These are phyloP conservation scores for Montipora cactus DNA, from an alignment of 64 coral and sea anemone genomes.

Conservation along the genomic window DNA sequence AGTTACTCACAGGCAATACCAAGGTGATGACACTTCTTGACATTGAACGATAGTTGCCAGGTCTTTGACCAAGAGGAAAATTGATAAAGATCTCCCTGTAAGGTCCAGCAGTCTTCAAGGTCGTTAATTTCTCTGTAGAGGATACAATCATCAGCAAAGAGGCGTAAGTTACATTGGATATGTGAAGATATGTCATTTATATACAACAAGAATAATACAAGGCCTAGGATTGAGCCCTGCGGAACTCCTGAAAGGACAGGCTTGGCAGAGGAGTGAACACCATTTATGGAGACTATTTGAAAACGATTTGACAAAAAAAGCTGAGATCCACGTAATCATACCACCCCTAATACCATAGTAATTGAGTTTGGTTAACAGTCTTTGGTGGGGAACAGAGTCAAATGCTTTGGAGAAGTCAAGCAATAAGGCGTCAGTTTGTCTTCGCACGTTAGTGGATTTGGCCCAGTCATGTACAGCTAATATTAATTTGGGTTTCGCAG, in stretches of 20 bases:
- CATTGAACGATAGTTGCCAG: too few species aligned
- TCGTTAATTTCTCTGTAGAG: too few species aligned
- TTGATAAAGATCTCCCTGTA: too few species aligned
- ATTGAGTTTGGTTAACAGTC: background rate
- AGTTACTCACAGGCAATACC: too few species aligned
- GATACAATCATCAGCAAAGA: too few species aligned
- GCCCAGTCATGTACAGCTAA: constrained; percentile 29
- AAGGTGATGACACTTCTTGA: too few species aligned
- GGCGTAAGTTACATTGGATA: too few species aligned
- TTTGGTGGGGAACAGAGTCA: constrained; percentile 10
- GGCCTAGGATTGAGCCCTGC: too few species aligned
- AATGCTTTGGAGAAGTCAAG: constrained; percentile 29
- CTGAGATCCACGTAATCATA: background rate
- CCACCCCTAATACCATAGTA: background rate
- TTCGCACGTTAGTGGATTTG: background rate
- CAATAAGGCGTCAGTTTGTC: background rate
- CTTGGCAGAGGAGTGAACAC: background rate
- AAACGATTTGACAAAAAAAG: background rate
- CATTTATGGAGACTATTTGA: constrained; percentile 3
- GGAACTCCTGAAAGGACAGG: background rate
- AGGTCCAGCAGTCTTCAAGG: too few species aligned
- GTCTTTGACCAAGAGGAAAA: too few species aligned
- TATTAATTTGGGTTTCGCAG: constrained; percentile 15
- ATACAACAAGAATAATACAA: too few species aligned
- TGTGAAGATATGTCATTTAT: too few species aligned